phyloP scores from a whole-genome alignment of 2,113 vertebrate genomes.

The Eonycteris spelaea region DNA sequence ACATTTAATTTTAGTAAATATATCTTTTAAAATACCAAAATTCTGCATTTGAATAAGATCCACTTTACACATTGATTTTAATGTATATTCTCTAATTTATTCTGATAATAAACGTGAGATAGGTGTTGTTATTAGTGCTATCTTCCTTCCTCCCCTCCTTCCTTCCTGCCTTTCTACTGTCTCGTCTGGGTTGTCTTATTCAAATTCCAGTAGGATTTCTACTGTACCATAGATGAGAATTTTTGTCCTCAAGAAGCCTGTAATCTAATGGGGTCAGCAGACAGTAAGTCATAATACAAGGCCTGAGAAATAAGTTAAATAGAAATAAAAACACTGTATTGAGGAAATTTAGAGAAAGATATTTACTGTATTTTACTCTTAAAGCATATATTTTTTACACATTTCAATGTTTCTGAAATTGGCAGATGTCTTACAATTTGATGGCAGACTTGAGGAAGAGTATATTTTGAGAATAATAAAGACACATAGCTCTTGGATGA shows the following conservation, averaged over 20 bases:
- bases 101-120: slow-evolving; percentile 45
- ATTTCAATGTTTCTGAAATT: slow-evolving; percentile 35
- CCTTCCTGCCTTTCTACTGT: not conserved
- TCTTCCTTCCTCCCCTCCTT: not conserved
- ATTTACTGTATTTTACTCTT: not conserved
- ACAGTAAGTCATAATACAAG: not conserved
- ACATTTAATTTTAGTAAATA: slow-evolving; percentile 69
- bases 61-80: slow-evolving; percentile 58
- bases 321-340: slow-evolving; percentile 9
- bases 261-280: not conserved
- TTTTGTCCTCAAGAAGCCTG: slow-evolving; percentile 6
- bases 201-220: not conserved
- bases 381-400: not conserved
- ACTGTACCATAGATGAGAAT: not conserved
- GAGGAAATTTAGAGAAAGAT: not conserved
- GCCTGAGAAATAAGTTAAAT: slow-evolving; percentile 5
- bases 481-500: not conserved
- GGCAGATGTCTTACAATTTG: not conserved
- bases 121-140: slow-evolving; percentile 40
- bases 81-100: slow-evolving; percentile 64
- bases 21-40: slow-evolving; percentile 70
- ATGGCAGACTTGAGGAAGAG: not conserved
- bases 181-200: not conserved
- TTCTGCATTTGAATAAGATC: slow-evolving; percentile 64
- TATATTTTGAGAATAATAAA: slow-evolving; percentile 27